Evolutionary conservation across 2,113 vertebrate genomes (phyloP).

Genomic region (Oncorhynchus tshawytscha): DNA sequence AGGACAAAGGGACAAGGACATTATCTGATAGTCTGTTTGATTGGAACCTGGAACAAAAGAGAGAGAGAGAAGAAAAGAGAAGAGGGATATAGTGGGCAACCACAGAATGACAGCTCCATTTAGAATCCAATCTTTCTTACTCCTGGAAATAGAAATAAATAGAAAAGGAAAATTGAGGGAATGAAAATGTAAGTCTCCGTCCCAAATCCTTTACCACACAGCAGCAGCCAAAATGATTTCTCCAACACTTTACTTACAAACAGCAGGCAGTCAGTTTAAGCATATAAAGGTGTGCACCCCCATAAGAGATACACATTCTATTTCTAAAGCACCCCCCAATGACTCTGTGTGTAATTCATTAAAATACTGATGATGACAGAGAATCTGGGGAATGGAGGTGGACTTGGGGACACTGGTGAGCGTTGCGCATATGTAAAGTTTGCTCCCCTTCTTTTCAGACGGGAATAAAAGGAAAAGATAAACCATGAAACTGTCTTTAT

Average conservation of each 20-base stretch:
- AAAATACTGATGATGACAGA: too few relatives aligned
- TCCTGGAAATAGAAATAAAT: neutral
- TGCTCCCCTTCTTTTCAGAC: neutral
- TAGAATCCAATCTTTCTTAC: conserved; percentile 2
- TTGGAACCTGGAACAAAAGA: neutral
- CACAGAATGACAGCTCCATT: conserved; percentile 16
- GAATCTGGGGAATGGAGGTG: too few relatives aligned
- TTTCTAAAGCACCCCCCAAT: too few relatives aligned
- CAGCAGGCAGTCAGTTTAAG: too few relatives aligned
- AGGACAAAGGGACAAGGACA: too few relatives aligned
- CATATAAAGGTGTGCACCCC: too few relatives aligned
- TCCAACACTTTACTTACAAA: too few relatives aligned
- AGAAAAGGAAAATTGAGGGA: neutral
- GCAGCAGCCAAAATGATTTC: neutral
- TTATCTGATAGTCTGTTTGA: neutral
- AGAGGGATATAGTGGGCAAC: neutral
- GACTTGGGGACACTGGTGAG: too few relatives aligned
- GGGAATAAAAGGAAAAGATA: neutral
- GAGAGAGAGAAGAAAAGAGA: neutral
- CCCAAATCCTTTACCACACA: neutral
- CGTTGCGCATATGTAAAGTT: too few relatives aligned
- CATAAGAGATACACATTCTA: too few relatives aligned
- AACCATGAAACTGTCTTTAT: neutral
- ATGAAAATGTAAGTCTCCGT: neutral
- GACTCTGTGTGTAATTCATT: too few relatives aligned